phyloP scores from a whole-genome alignment of 2,113 vertebrate species.

The Uropsilus gracilis region DNA sequence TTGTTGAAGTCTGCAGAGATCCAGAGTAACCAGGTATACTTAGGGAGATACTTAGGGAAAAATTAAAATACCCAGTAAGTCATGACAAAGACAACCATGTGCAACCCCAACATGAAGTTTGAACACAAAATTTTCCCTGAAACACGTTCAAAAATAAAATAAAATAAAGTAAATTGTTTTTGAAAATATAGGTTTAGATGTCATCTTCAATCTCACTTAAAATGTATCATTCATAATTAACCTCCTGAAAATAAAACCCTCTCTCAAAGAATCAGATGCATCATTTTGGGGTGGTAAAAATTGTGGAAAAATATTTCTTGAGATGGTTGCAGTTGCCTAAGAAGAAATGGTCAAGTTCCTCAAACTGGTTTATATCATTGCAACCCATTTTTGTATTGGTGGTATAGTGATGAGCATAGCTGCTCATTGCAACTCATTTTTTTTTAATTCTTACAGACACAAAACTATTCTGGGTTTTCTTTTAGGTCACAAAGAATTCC shows the following conservation, averaged over 20 bases:
- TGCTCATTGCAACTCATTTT: background rate
- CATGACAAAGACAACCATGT: background rate
- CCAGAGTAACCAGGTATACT: background rate
- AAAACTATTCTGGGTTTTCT: background rate
- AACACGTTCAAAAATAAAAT: slow-evolving; percentile 14
- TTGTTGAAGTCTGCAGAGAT: background rate
- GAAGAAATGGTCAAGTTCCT: slow-evolving; percentile 12
- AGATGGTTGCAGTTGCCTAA: background rate
- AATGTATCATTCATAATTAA: background rate
- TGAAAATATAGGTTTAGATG: background rate
- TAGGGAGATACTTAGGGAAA: background rate
- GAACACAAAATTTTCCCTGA: background rate
- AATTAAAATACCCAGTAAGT: background rate
- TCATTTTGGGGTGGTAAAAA: background rate
- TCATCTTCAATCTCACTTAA: slow-evolving; percentile 36
- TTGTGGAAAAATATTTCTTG: background rate
- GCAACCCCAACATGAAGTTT: background rate
- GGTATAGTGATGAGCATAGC: too few relatives aligned
- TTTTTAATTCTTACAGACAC: background rate
- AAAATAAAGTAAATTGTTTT: background rate
- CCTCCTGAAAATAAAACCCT: background rate
- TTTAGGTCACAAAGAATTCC: background rate
- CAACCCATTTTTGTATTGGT: background rate
- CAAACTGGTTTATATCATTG: background rate
- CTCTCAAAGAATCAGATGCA: background rate